Percentiles rank a stretch among this genome's conserved stretches.
These are phyloP conservation scores for Brachionus sp. DNA, from an alignment of 1,140 invertebrate species.

Conservation along the genomic window DNA sequence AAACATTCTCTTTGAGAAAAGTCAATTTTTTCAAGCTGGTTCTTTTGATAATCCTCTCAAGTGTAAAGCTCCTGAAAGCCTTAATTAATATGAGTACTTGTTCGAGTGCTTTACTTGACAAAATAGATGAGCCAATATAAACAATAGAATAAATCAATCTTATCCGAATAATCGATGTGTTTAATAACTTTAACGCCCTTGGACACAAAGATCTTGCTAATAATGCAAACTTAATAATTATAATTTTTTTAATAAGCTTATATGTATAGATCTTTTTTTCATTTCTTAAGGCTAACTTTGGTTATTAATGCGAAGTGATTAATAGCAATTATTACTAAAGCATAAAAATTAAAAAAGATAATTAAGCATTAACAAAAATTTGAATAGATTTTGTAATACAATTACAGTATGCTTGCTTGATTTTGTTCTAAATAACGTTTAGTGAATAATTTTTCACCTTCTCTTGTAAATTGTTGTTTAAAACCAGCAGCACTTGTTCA, in stretches of 20 bases:
- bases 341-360: slow-evolving; percentile 26
- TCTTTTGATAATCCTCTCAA: background rate
- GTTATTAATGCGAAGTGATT: background rate
- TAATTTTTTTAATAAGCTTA: slow-evolving; percentile 25
- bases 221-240: background rate
- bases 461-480: background rate
- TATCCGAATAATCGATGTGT: slow-evolving; percentile 1
- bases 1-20: background rate
- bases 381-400: background rate
- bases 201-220: slow-evolving; percentile 21
- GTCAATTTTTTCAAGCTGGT: background rate
- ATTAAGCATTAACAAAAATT: slow-evolving; percentile 8
- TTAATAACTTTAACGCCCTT: background rate
- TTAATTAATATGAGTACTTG: background rate
- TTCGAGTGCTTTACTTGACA: slow-evolving; percentile 13
- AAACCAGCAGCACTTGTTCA: background rate
- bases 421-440: background rate
- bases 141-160: slow-evolving; percentile 1
- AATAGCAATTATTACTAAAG: slow-evolving; percentile 25
- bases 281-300: slow-evolving; percentile 21
- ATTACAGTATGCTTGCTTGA: background rate
- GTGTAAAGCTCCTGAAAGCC: background rate
- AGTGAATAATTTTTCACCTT: background rate
- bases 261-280: background rate
- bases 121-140: background rate